These are phyloP conservation scores for Gari tellinella DNA, from an alignment of 2,888 invertebrate species.

Conservation along the genomic window DNA sequence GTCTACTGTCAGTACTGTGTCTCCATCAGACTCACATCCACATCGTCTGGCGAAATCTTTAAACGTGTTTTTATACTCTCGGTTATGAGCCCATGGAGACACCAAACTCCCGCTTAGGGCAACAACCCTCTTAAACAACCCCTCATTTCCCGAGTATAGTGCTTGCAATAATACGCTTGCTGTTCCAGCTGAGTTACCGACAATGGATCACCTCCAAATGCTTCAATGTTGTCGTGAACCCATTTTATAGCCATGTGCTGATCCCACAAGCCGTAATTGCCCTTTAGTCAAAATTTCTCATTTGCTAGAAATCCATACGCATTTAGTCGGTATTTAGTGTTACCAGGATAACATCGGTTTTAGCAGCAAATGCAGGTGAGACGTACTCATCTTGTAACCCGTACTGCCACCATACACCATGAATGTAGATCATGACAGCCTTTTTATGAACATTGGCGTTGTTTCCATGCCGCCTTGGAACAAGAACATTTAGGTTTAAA, in stretches of 20 bases:
- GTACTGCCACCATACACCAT: conserved; percentile 81
- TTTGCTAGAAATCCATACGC: conserved; percentile 85
- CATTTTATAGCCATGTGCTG: too few species aligned
- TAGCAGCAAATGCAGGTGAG: conserved; percentile 43
- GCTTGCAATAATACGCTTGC: conserved; percentile 42
- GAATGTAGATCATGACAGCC: conserved; percentile 85
- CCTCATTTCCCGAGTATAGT: conserved; percentile 36
- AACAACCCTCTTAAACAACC: conserved; percentile 32
- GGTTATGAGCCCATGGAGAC: conserved; percentile 10
- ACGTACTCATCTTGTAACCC: conserved; percentile 81
- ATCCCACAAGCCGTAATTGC: conserved; percentile 84
- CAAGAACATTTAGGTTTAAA: conserved; percentile 46
- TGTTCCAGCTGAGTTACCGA: conserved; percentile 90
- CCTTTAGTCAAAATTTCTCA: conserved; percentile 84
- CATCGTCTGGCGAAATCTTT: conserved; percentile 16
- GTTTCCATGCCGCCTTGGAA: conserved; percentile 10
- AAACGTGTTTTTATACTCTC: too few species aligned
- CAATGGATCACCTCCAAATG: conserved; percentile 92
- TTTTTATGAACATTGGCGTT: conserved; percentile 58
- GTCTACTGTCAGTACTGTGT: too few species aligned
- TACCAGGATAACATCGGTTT: conserved; percentile 85
- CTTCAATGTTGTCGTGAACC: conserved; percentile 88
- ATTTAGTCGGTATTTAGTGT: conserved; percentile 86
- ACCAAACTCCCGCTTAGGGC: conserved; percentile 38
- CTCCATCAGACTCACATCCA: conserved; percentile 12